Evolutionary conservation across 2,888 invertebrate species (phyloP), one percentile per base, ranked within the genome.

Genomic region (Eupithecia exiguata): DNA sequence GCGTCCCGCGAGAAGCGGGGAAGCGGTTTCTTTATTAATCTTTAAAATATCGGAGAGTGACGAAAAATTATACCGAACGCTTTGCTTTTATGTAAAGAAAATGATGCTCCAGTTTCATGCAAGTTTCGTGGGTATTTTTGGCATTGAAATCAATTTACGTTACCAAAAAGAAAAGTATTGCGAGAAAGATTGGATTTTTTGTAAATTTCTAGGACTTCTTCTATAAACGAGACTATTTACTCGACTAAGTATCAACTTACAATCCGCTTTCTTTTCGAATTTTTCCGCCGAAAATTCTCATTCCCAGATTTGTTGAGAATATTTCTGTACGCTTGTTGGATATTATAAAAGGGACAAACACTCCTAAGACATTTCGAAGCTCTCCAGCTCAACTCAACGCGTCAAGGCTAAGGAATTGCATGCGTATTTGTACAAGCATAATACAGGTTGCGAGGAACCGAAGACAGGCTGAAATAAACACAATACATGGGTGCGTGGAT

Each of bases 381-480:
- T 5, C 62, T 62, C 9, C 1, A 62, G 30, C 35, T 62, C 35
- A 62, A 62, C 35, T 62, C 62, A 62, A 62, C 35, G 7, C 62
- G 38, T 16, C 21, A 63, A 38, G 62, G 38, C 21, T 70, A 67
- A 70, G 70, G 46, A 70, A 74, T 66, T 36, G 68, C 53, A 69
- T 21, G 35, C 69, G 68, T 74, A 70, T 49, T 67, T 74, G 46
- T 80, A 58, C 3, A 38, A 46, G 84, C 83, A 67, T 35, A 35
- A 35, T 62, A 62, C 7, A 62, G 0, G 30, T 3, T 35, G 30
- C 18, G 30, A 3, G 16, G 35, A 62, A 35, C 35, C 18, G 18
- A 35, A 62, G 30, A 62, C 6, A 35, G 18, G 25, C 14, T 58
- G 25, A 58, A 58, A 58, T 62, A 62, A 30, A 16, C 16, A 62